These are phyloP conservation scores for Epizoanthus fatuus DNA, from an alignment of 92 coral and sea anemone genomes.

Conservation along the genomic window DNA sequence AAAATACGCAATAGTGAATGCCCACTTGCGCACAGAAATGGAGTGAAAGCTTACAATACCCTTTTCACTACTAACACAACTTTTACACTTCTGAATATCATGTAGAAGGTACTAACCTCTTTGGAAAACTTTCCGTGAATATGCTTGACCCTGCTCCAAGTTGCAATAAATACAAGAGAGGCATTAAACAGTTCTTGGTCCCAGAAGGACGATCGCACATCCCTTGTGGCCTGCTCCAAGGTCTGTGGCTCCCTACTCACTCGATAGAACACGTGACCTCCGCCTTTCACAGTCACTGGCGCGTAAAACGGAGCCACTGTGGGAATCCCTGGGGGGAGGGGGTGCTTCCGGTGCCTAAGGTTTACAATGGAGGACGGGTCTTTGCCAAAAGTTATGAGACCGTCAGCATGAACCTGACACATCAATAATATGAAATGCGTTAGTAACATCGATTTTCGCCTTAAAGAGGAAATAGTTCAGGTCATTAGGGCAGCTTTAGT, in stretches of 20 bases:
- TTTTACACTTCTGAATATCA: neutral
- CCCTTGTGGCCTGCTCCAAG: conserved; percentile 73
- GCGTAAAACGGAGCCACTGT: conserved; percentile 88
- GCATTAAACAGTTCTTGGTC: conserved; percentile 75
- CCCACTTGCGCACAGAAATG: too few relatives aligned
- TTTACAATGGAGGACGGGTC: conserved; percentile 20
- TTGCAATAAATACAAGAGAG: conserved; percentile 81
- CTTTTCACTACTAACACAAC: too few relatives aligned
- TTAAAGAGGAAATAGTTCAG: too few relatives aligned
- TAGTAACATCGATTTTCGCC: too few relatives aligned
- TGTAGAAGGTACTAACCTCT: conserved; percentile 53
- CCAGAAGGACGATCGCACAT: conserved; percentile 76
- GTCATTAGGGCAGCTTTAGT: too few relatives aligned
- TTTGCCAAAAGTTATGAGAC: conserved; percentile 80
- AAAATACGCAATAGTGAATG: too few relatives aligned
- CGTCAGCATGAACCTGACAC: conserved; percentile 84
- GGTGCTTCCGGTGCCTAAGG: conserved; percentile 68
- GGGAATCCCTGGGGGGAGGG: conserved; percentile 65
- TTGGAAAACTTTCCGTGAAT: conserved; percentile 50
- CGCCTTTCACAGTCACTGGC: conserved; percentile 48
- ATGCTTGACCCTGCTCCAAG: conserved; percentile 83
- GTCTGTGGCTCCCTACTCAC: conserved; percentile 66
- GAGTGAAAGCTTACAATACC: neutral
- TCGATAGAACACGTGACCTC: conserved; percentile 72
- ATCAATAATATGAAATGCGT: neutral